These are phyloP conservation scores for Ranitomeya imitator DNA, from an alignment of 2,113 vertebrate species.

Conservation along the genomic window DNA sequence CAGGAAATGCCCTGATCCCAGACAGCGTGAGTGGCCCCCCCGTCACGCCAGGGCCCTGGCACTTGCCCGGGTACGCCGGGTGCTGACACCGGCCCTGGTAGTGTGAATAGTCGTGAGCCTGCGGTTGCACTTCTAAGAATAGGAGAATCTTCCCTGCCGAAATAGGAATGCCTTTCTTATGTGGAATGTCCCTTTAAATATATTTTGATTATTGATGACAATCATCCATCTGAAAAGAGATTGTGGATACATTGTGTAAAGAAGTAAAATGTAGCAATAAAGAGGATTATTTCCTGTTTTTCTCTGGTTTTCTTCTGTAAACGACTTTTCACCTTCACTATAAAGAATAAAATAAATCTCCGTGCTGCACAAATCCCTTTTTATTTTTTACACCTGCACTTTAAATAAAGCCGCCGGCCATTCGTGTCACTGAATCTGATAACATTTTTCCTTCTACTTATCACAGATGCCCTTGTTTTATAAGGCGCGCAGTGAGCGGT, in stretches of 20 bases:
- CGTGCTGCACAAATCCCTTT: not conserved
- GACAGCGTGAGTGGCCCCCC: too few relatives aligned
- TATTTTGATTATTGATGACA: too few relatives aligned
- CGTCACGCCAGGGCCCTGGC: too few relatives aligned
- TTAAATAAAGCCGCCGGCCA: conserved; percentile 20
- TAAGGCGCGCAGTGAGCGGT: conserved; percentile 5
- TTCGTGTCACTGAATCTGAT: conserved; percentile 32
- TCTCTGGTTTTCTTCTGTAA: not conserved
- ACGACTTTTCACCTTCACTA: not conserved
- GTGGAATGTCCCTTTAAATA: too few relatives aligned
- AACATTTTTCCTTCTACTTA: conserved; percentile 14
- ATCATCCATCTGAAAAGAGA: too few relatives aligned
- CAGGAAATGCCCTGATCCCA: too few relatives aligned
- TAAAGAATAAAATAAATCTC: not conserved
- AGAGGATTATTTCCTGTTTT: not conserved
- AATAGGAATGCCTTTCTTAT: too few relatives aligned
- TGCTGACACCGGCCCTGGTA: too few relatives aligned
- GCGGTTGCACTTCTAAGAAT: too few relatives aligned
- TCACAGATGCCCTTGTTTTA: conserved; percentile 42
- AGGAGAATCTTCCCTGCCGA: too few relatives aligned
- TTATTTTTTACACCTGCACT: conserved; percentile 9
- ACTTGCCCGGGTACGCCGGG: too few relatives aligned
- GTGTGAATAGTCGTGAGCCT: too few relatives aligned
- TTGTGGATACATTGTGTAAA: not conserved
- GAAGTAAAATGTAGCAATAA: not conserved